phyloP scores from a whole-genome alignment of 2,113 vertebrate species.

The Pelecanus crispus region DNA sequence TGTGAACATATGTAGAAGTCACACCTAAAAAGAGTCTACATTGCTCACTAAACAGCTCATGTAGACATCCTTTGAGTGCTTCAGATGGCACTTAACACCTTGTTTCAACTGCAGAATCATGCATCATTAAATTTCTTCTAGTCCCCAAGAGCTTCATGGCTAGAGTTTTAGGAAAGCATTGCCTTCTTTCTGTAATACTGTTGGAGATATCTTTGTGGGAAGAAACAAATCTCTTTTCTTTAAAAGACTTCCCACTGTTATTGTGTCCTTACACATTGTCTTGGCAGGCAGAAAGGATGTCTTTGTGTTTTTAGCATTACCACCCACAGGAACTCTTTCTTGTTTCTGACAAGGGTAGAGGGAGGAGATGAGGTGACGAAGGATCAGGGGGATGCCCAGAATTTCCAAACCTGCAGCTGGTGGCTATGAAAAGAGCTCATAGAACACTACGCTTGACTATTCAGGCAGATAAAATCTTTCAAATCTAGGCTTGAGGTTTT shows the following conservation, averaged over 20 bases:
- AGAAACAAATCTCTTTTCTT: neutral
- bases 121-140: neutral
- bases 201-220: neutral
- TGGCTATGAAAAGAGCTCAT: neutral
- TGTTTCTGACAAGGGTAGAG: neutral
- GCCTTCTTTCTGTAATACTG: neutral
- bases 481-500: neutral
- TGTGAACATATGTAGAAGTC: neutral
- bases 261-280: neutral
- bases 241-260: neutral
- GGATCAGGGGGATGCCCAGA: neutral
- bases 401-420: neutral
- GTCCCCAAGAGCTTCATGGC: neutral
- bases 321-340: neutral
- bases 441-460: neutral
- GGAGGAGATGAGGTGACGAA: neutral
- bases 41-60: neutral
- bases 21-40: neutral
- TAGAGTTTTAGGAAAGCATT: neutral
- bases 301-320: neutral
- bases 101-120: neutral
- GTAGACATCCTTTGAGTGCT: fast-evolving
- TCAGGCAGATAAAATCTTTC: neutral
- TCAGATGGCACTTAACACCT: neutral
- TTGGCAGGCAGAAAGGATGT: neutral